Base-by-base conservation (phyloP, 30 jellyfish, hydroid and myxozoan species). In the Turritopsis dohrnii region DNA sequence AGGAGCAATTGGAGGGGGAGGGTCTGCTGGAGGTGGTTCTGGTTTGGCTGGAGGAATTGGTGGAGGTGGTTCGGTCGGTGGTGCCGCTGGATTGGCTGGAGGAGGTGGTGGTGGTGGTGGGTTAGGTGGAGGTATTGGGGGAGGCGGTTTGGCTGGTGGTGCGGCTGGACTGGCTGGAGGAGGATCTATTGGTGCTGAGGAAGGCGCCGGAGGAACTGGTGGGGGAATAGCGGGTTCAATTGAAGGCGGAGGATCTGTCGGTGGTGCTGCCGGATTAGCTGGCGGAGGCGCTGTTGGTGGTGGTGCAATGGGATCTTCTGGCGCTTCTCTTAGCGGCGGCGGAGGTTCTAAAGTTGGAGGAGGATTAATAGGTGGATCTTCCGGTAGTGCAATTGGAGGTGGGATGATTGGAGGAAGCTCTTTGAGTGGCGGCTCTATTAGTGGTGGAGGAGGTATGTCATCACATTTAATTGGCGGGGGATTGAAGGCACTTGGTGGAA, bases 341-440 rank as follows among this genome's bases (percentile, higher is more conserved):
- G 85, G 85, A 20, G 85, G 72, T 29, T 28, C 71, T 0, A 1
- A 8, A 0, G 83, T 79, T 0, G 85, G 87, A 16, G 87, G 29
- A 9, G 53, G 71, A 29, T 21, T 16, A 19, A 69, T 41, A 13
- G 87, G 81, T 13, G 81, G 79, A 79, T 41, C 53, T n/a, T 21
- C 84, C 18, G 53, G 54, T 80, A 84, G 87, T 30, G 87, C 71
- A 4, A 81, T 30, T n/a, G 87, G 65, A 0, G 81, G 53, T 8
- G 83, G 81, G 20, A 53, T 85, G 21, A 21, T 26, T 16, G 84
- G 24, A 1, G 87, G 83, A 18, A 41, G 53, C 13, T 29, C 21
- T 52, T 52, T 81, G 4, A 84, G 66, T 0, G 87, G 66, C 20
- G 87, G 87, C 18, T 84, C 4, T 4, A 28, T 81, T 53, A 31